Percentiles rank a stretch among this genome's conserved stretches.
Evolutionary conservation across 2,113 vertebrate genomes (phyloP).

Genomic region (human (Homo sapiens)): GRCh38 chr7:92163001-92163500

Average conservation of each 20-base stretch:
- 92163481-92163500: slow-evolving; percentile 79
- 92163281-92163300: slow-evolving; percentile 81
- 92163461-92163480: slow-evolving; percentile 78
- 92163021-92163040: slow-evolving; percentile 24
- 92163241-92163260: neutral
- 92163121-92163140: neutral
- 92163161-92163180: slow-evolving; percentile 38
- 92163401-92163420: slow-evolving; percentile 75
- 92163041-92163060: neutral
- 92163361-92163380: slow-evolving; percentile 82
- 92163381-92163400: slow-evolving; percentile 78
- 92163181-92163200: slow-evolving; percentile 18
- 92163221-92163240: neutral
- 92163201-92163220: neutral
- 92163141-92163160: neutral
- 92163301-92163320: slow-evolving; percentile 76
- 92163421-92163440: slow-evolving; percentile 80
- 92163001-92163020: slow-evolving; percentile 22
- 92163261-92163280: neutral
- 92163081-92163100: neutral
- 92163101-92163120: slow-evolving; percentile 14
- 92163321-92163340: slow-evolving; percentile 72
- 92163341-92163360: slow-evolving; percentile 81
- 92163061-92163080: slow-evolving; percentile 38
- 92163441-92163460: slow-evolving; percentile 78